Evolutionary conservation across 2,113 vertebrate species (phyloP).

Genomic region (Andinoacara biseriatus): DNA sequence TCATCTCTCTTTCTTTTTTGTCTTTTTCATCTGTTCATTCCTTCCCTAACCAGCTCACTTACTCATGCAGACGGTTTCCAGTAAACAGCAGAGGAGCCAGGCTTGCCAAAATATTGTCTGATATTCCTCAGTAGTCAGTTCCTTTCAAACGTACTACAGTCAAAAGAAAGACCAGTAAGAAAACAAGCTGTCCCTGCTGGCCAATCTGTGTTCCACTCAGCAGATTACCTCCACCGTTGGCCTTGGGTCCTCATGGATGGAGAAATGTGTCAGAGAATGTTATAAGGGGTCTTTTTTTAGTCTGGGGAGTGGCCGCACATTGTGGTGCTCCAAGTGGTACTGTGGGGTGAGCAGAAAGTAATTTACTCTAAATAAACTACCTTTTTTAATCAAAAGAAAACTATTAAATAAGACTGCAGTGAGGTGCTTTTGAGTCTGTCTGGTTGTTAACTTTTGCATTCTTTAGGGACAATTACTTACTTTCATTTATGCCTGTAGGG

Average conservation of each 20-base stretch:
- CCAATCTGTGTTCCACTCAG: slow-evolving; percentile 39
- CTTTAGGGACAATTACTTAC: slow-evolving; percentile 5
- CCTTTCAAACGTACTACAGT: slow-evolving; percentile 44
- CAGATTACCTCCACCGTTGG: slow-evolving; percentile 45
- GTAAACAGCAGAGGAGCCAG: slow-evolving; percentile 22
- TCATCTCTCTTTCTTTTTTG: slow-evolving; percentile 14
- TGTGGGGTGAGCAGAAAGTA: neutral
- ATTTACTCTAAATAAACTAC: neutral
- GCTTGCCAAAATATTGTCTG: slow-evolving; percentile 59
- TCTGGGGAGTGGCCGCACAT: neutral
- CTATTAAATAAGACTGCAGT: neutral
- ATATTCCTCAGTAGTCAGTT: slow-evolving; percentile 45
- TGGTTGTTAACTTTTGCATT: neutral
- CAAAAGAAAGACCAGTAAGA: slow-evolving; percentile 40
- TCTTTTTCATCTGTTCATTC: slow-evolving; percentile 25
- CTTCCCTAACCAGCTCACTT: slow-evolving; percentile 30
- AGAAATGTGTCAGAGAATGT: slow-evolving; percentile 19
- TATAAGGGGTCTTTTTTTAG: neutral
- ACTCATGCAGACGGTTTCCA: slow-evolving; percentile 62
- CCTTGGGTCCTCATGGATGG: slow-evolving; percentile 24
- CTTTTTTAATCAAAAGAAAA: neutral
- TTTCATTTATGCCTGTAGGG: neutral
- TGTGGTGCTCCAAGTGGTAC: neutral
- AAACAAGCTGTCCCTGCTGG: slow-evolving; percentile 34
- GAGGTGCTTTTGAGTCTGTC: neutral